phyloP scores from a whole-genome alignment of 2,797 vertebrate genomes.

The Crenichthys baileyi region DNA sequence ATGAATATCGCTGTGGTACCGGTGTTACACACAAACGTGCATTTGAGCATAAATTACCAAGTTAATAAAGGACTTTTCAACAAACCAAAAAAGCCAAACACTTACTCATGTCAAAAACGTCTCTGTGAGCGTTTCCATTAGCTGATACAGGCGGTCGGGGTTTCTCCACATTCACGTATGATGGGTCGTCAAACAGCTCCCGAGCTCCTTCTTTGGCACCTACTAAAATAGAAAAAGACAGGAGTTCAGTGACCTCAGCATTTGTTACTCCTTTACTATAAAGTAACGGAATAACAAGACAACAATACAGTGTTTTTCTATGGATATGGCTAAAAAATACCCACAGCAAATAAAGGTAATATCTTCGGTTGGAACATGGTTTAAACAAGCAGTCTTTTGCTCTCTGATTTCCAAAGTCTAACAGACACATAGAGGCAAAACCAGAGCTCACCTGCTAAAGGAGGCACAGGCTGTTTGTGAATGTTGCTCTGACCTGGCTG shows the following conservation, averaged over 20 bases:
- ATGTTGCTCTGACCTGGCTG: conserved; percentile 84
- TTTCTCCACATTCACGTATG: conserved; percentile 97
- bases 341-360: background rate
- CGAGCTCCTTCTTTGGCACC: conserved; percentile 81
- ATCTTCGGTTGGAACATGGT: background rate
- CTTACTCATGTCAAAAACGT: conserved; percentile 98
- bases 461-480: conserved; percentile 85
- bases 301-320: background rate
- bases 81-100: conserved; percentile 15
- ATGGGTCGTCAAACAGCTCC: conserved; percentile 93
- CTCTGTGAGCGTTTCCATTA: conserved; percentile 89
- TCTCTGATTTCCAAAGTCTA: background rate
- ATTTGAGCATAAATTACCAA: conserved; percentile 9
- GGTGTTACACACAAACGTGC: background rate
- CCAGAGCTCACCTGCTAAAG: conserved; percentile 79
- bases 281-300: background rate
- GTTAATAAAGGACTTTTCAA: conserved; percentile 1
- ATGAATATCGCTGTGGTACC: background rate
- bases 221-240: conserved; percentile 52
- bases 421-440: background rate
- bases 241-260: background rate
- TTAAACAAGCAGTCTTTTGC: background rate
- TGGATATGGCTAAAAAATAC: background rate
- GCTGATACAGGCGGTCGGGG: conserved; percentile 78
- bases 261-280: background rate